phyloP scores from a whole-genome alignment of 2,888 invertebrate species.

The Erebia aethiops region DNA sequence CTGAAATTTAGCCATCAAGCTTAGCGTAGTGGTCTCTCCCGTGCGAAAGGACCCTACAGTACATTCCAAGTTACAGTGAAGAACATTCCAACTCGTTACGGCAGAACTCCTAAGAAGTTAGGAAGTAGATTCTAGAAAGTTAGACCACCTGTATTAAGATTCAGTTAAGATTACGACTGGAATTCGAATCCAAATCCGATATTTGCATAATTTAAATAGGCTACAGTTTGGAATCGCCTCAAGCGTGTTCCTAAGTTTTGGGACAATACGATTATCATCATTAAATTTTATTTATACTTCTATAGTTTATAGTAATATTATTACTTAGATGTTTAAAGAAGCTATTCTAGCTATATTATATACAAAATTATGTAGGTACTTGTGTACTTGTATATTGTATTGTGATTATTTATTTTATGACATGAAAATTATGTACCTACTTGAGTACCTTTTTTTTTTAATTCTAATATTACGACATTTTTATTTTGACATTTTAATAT shows the following conservation, averaged over 20 bases:
- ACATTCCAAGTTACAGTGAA: slow-evolving; percentile 9
- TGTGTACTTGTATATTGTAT: too few species aligned
- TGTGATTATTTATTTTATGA: too few species aligned
- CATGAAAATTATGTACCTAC: too few species aligned
- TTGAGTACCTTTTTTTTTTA: too few species aligned
- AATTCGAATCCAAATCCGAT: slow-evolving; percentile 2
- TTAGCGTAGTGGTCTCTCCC: background rate
- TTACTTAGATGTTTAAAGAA: too few species aligned
- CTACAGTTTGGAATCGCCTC: background rate
- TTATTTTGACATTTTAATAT: too few species aligned
- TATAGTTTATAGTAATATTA: too few species aligned
- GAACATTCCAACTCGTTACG: slow-evolving; percentile 18
- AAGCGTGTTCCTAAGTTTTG: background rate
- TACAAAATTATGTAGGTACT: too few species aligned
- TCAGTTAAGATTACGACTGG: slow-evolving; percentile 6
- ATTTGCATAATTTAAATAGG: slow-evolving; percentile 8
- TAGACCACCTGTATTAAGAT: slow-evolving; percentile 18
- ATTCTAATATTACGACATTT: too few species aligned
- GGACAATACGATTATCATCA: background rate
- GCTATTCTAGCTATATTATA: too few species aligned
- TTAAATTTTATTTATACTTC: too few species aligned
- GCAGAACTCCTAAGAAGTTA: slow-evolving; percentile 3
- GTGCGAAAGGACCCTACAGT: background rate
- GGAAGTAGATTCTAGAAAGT: background rate
- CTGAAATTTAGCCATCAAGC: background rate